phyloP scores from a whole-genome alignment of 2,888 invertebrate species.

The Synergus umbraculus region DNA sequence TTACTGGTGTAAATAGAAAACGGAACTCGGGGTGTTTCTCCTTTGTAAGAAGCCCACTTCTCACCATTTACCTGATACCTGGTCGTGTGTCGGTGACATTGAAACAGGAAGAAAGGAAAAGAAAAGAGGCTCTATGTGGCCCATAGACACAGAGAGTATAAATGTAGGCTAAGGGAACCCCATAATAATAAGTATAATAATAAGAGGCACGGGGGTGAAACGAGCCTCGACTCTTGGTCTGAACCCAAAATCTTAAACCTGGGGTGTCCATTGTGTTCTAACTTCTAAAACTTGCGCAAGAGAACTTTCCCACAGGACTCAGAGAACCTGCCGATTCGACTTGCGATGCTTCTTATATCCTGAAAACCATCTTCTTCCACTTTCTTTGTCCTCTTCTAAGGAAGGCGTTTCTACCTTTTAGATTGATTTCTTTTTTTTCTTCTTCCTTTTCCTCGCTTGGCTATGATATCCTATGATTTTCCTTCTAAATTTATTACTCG shows the following conservation, averaged over 20 bases:
- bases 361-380: constrained; percentile 20
- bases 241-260: neutral
- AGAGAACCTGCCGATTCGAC: constrained; percentile 28
- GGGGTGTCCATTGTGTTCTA: neutral
- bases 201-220: neutral
- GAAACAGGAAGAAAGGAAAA: neutral
- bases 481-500: constrained; percentile 2
- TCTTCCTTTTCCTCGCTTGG: constrained; percentile 1
- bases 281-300: constrained; percentile 25
- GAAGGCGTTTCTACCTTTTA: constrained; percentile 1
- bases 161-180: neutral
- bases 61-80: neutral
- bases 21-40: no score
- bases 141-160: neutral
- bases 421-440: constrained; percentile 32
- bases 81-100: neutral
- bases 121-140: no score
- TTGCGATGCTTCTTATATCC: constrained; percentile 11
- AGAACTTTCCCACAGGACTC: constrained; percentile 32
- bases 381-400: constrained; percentile 13
- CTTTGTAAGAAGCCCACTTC: neutral
- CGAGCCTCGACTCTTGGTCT: neutral
- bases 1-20: neutral
- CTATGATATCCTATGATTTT: constrained; percentile 36
- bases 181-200: constrained; percentile 1